Base-by-base conservation (phyloP, 2,113 vertebrate genomes). In the Bungarus multicinctus region DNA sequence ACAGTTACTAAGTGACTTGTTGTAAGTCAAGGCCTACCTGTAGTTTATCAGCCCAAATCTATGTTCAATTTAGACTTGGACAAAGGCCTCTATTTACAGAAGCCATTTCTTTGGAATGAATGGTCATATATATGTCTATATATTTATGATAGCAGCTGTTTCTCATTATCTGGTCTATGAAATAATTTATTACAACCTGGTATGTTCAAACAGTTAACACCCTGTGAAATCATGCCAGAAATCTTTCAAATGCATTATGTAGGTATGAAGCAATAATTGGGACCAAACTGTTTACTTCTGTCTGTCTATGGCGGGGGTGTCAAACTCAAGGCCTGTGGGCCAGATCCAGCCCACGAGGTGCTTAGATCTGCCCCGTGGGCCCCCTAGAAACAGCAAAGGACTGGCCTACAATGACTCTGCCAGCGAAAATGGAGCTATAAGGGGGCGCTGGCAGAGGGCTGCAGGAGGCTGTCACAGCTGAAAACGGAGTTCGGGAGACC, bases 201-300 rank as follows among this genome's bases (percentile, higher is more conserved):
- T 47, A 50, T 55, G 14, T 88, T 88, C 12, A 30, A 90, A 7
- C 27, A 55, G 52, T 45, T 91, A 39, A 81, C 69, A 91, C 74
- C 89, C 93, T 18, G 0, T 20, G 85, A 54, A 0, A 2, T 91
- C 20, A 91, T 94, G 92, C 95, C 88, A 94, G 88, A 96, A 90
- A 93, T 96, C 39, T 95, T 95, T 94, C 87, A 95, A 91, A 90
- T 85, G 53, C 87, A 43, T 85, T 55, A 94, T 94, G 64, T 81
- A n/a, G 87, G 93, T 91, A 92, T 53, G 92, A 23, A 93, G 23
- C 90, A 96, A 92, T 43, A 89, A 45, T 39, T 89, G 14, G 23
- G 34, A 45, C 4, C 0, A 57, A 89, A 60, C 45, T 16, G 25
- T 27, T 89, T 89, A 3, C 88, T 89, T 30, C 11, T 43, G 25